Conservation (phyloP, 2,888 invertebrate species). For the Philereme vetulata region DNA sequence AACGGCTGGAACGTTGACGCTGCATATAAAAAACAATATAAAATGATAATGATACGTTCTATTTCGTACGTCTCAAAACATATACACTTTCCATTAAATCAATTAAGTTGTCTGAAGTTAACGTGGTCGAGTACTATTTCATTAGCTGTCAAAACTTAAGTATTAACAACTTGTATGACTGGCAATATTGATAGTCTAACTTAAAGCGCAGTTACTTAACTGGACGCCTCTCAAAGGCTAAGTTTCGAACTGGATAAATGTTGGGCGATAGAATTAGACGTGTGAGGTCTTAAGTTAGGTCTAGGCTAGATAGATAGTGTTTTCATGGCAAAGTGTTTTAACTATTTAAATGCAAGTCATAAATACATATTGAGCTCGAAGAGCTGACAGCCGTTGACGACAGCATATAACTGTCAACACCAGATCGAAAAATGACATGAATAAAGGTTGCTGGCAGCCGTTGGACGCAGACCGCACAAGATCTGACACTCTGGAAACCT, state of each 20-base stretch:
- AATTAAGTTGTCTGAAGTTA: slow-evolving; percentile 13
- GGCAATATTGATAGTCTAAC: slow-evolving; percentile 42
- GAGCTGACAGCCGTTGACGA: no score
- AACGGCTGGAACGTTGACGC: no score
- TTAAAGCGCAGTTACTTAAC: slow-evolving; percentile 30
- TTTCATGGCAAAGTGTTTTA: slow-evolving; percentile 5
- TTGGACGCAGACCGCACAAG: no score
- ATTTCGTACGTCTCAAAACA: no score
- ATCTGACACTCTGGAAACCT: no score
- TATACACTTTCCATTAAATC: neutral
- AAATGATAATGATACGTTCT: no score
- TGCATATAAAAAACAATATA: no score
- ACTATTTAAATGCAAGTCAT: no score
- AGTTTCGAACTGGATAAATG: slow-evolving; percentile 19
- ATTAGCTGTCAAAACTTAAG: slow-evolving; percentile 45
- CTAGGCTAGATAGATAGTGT: slow-evolving; percentile 12
- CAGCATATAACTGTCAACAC: no score
- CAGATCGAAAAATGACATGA: no score
- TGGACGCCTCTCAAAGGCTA: slow-evolving; percentile 21
- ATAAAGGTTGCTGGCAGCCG: no score
- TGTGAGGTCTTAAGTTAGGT: slow-evolving; percentile 19
- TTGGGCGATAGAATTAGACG: slow-evolving; percentile 15
- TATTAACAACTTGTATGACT: slow-evolving; percentile 45
- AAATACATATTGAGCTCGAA: no score
- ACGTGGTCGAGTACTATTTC: slow-evolving; percentile 24